Percentiles rank a stretch among this genome's conserved stretches.
These are phyloP conservation scores for Drosophila nigricruria DNA, from an alignment of 2,888 invertebrate species.

Conservation along the genomic window DNA sequence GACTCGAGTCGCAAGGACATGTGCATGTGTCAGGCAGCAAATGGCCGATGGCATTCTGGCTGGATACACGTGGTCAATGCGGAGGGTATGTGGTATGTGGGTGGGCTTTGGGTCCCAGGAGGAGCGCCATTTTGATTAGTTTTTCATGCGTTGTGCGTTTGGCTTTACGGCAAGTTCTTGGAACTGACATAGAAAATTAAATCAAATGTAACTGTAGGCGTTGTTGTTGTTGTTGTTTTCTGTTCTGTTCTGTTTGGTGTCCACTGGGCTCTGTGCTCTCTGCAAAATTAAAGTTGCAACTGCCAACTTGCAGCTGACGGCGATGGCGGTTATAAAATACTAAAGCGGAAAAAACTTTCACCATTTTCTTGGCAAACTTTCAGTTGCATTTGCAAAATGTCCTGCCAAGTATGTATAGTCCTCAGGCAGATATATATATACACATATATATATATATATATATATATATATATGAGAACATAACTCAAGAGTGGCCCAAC, in stretches of 20 bases:
- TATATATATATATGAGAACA: slow-evolving; percentile 23
- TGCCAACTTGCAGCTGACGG: slow-evolving; percentile 43
- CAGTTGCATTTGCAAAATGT: slow-evolving; percentile 76
- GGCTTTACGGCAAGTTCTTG: slow-evolving; percentile 37
- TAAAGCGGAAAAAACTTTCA: slow-evolving; percentile 71
- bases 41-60: slow-evolving; percentile 43
- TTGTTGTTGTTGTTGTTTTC: slow-evolving; percentile 7
- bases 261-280: slow-evolving; percentile 18
- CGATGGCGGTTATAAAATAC: slow-evolving; percentile 65
- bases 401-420: slow-evolving; percentile 61
- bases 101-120: slow-evolving; percentile 30
- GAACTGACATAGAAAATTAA: slow-evolving; percentile 51
- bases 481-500: slow-evolving; percentile 62
- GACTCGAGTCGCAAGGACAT: slow-evolving; percentile 42
- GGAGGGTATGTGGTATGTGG: background rate
- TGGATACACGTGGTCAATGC: slow-evolving; percentile 25
- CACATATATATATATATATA: slow-evolving; percentile 3
- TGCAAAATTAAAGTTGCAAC: slow-evolving; percentile 64
- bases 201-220: slow-evolving; percentile 51
- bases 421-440: slow-evolving; percentile 15
- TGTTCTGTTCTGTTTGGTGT: slow-evolving; percentile 24
- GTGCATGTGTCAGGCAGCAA: slow-evolving; percentile 47
- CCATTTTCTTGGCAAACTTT: slow-evolving; percentile 78
- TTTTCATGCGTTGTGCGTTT: slow-evolving; percentile 59
- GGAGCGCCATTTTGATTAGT: slow-evolving; percentile 67